A percentile compares a stretch with the other conserved stretches of the same genome.
Evolutionary conservation across 2,113 vertebrate genomes (phyloP).

Genomic region (Helogale parvula): DNA sequence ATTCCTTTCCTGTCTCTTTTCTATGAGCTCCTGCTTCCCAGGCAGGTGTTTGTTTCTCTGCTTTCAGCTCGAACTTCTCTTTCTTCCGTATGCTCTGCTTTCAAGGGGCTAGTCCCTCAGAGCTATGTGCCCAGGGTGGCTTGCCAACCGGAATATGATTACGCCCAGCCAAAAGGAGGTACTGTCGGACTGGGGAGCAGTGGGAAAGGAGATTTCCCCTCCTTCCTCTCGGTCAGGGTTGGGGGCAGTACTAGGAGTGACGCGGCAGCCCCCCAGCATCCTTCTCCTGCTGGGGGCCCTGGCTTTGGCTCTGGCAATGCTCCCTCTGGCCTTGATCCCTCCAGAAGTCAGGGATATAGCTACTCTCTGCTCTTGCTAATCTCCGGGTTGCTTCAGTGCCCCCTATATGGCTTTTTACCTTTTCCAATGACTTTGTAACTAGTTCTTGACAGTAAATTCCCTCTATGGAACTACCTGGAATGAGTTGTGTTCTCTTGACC

Average conservation of each 20-base stretch:
- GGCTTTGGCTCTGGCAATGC: not conserved
- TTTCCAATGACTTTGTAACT: not conserved
- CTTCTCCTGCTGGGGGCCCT: not conserved
- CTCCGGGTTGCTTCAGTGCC: not conserved
- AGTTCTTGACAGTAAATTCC: not conserved
- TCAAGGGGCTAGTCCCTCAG: not conserved
- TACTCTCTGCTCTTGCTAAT: not conserved
- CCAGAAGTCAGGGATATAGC: not conserved
- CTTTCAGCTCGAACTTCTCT: not conserved
- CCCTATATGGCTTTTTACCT: not conserved
- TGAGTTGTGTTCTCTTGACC: not conserved
- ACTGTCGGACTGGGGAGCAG: not conserved
- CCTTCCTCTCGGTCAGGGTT: no score
- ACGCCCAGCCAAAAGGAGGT: not conserved
- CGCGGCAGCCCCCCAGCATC: rapidly evolving
- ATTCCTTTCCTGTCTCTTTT: not conserved
- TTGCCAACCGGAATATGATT: not conserved
- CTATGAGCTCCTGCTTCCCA: not conserved
- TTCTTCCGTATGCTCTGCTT: not conserved
- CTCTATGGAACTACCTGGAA: not conserved
- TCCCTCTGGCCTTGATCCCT: not conserved
- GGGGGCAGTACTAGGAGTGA: not conserved
- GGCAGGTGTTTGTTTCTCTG: not conserved
- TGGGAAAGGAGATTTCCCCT: no score
- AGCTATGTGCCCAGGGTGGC: not conserved